phyloP scores from a whole-genome alignment of 2,113 vertebrate species.

The Amphilophus citrinellus region DNA sequence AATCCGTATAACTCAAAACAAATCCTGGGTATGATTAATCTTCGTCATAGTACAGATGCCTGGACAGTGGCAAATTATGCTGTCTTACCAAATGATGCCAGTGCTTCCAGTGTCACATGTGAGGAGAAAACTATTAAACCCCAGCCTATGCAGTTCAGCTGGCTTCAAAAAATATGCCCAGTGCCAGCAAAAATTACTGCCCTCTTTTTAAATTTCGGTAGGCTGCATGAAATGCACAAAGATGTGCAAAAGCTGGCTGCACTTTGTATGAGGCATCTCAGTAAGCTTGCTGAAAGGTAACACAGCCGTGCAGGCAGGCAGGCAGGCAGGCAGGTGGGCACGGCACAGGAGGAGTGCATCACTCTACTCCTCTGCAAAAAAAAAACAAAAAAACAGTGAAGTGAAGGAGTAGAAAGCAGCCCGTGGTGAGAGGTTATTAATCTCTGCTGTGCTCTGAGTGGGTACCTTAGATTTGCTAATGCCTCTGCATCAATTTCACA shows the following conservation, averaged over 20 bases:
- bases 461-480: constrained; percentile 25
- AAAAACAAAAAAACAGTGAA: constrained; percentile 24
- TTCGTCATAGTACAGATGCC: too few species aligned
- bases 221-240: not conserved
- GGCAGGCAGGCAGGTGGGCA: not conserved
- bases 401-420: constrained; percentile 26
- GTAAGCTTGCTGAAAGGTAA: constrained; percentile 6
- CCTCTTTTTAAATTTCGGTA: not conserved
- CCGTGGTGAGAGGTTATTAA: constrained; percentile 63
- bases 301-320: not conserved
- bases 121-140: too few species aligned
- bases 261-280: not conserved
- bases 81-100: too few species aligned
- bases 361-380: constrained; percentile 20
- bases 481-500: constrained; percentile 25
- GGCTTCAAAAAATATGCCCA: not conserved
- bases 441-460: constrained; percentile 36
- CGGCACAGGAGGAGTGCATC: constrained; percentile 14
- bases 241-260: not conserved
- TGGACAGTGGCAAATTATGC: too few species aligned
- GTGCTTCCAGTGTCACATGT: too few species aligned
- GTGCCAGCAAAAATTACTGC: not conserved
- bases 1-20: too few species aligned
- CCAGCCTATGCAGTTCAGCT: not conserved
- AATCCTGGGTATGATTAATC: too few species aligned